phyloP scores from a whole-genome alignment of 2,113 vertebrate species.

The Bostrychus sinensis region DNA sequence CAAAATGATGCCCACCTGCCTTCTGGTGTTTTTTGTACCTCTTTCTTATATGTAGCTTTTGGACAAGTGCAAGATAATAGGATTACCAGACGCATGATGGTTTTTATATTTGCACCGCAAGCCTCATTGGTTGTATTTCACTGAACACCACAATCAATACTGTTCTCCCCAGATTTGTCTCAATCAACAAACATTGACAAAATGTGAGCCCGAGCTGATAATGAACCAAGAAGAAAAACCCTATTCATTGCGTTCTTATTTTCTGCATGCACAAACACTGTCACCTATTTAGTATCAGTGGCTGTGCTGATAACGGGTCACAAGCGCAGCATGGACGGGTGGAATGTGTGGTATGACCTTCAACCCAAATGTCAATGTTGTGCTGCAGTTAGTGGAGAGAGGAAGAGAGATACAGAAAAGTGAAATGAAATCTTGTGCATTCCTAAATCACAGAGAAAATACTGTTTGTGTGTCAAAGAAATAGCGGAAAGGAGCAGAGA shows the following conservation, averaged over 20 bases:
- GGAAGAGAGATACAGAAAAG: constrained; percentile 45
- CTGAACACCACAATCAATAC: constrained; percentile 62
- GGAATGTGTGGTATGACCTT: constrained; percentile 75
- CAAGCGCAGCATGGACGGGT: constrained; percentile 61
- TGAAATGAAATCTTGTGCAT: constrained; percentile 69
- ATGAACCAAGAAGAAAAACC: constrained; percentile 35
- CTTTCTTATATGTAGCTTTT: constrained; percentile 34
- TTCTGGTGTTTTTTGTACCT: too few species aligned
- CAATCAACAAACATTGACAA: constrained; percentile 64
- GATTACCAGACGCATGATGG: constrained; percentile 19
- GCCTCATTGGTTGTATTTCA: constrained; percentile 49
- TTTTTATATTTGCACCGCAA: constrained; percentile 34
- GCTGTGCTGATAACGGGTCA: constrained; percentile 60
- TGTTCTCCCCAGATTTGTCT: constrained; percentile 62
- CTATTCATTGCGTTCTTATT: constrained; percentile 28
- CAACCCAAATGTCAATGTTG: constrained; percentile 78
- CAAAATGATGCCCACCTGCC: too few species aligned
- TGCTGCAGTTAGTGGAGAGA: constrained; percentile 54
- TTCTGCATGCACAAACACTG: constrained; percentile 6
- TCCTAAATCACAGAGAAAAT: constrained; percentile 70
- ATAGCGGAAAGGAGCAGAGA: constrained; percentile 41
- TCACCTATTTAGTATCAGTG: constrained; percentile 50
- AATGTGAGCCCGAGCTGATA: constrained; percentile 45
- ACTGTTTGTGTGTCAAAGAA: constrained; percentile 62
- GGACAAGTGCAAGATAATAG: constrained; percentile 15